Conservation (phyloP, 2,888 invertebrate species). For the Frankliniella fusca region DNA sequence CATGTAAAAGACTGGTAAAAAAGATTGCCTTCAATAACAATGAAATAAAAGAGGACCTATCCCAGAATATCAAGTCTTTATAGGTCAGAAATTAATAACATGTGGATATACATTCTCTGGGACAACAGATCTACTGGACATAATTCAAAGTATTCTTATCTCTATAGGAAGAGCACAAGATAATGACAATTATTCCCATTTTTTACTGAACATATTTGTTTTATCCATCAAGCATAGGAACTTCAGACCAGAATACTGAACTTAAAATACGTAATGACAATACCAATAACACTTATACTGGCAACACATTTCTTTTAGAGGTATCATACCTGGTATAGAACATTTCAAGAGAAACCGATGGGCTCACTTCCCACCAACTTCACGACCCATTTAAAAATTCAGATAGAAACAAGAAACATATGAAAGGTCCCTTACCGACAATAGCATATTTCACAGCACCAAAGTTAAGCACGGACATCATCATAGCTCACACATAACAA, state of each 20-base stretch:
- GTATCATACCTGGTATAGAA: not conserved
- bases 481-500: not conserved
- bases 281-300: not conserved
- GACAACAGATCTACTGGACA: not conserved
- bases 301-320: not conserved
- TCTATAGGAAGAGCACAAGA: not conserved
- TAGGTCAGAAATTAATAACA: not conserved
- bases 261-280: not conserved
- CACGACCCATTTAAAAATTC: too few relatives aligned
- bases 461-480: not conserved
- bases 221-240: not conserved
- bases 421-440: not conserved
- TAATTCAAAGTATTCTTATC: not conserved
- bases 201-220: not conserved
- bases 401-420: not conserved
- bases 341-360: not conserved
- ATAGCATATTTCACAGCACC: not conserved
- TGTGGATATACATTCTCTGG: not conserved
- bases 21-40: not conserved
- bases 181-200: not conserved
- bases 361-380: not conserved
- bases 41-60: not conserved
- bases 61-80: not conserved
- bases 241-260: not conserved
- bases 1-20: not conserved